These are phyloP conservation scores for Aphaenogaster floridana DNA, from an alignment of 1,140 invertebrate genomes.

Conservation along the genomic window DNA sequence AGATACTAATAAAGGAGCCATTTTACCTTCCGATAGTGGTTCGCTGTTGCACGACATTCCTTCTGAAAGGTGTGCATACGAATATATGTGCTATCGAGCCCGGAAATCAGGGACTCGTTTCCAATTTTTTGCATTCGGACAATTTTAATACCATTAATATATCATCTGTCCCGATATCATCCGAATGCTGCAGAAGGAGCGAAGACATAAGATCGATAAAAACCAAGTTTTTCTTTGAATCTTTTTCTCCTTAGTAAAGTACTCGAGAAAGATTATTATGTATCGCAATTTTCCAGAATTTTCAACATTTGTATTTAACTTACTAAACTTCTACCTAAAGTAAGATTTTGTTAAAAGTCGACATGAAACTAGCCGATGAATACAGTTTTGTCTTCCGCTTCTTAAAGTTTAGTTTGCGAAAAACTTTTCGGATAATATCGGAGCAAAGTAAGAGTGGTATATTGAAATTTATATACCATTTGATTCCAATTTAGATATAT, in stretches of 20 bases:
- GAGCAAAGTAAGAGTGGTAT: neutral
- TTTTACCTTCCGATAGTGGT: conserved; percentile 59
- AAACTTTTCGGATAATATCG: neutral
- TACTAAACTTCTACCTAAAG: neutral
- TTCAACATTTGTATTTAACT: neutral
- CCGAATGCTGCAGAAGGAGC: neutral
- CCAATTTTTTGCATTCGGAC: conserved; percentile 1
- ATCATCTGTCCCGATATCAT: conserved; percentile 2
- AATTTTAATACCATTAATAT: conserved; percentile 21
- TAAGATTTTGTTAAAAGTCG: neutral
- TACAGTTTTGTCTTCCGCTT: neutral
- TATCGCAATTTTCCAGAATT: neutral
- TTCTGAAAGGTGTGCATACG: conserved; percentile 1
- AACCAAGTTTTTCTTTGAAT: neutral
- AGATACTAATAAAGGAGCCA: conserved; percentile 60
- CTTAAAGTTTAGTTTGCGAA: neutral
- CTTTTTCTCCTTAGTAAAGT: neutral
- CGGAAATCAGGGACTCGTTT: conserved; percentile 34
- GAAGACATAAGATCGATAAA: neutral
- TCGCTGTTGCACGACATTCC: conserved; percentile 54
- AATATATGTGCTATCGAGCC: conserved; percentile 37
- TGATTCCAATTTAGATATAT: neutral
- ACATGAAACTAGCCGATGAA: neutral
- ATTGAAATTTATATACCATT: neutral
- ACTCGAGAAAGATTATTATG: neutral